phyloP scores from a whole-genome alignment of 2,797 vertebrate genomes.

The Vireo griseus region DNA sequence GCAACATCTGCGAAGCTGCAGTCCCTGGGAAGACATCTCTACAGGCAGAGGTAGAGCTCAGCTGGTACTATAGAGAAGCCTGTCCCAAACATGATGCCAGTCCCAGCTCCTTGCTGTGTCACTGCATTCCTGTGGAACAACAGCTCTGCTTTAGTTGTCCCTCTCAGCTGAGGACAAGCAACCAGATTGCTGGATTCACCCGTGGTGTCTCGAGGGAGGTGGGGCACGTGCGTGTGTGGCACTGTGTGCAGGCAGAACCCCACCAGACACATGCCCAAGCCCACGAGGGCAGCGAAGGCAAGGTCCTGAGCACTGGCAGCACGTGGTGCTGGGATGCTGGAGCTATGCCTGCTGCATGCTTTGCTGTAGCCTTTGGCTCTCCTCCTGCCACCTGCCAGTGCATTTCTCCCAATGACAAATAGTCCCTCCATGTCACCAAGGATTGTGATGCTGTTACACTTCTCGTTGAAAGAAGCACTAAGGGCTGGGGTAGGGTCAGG shows the following conservation, averaged over 20 bases:
- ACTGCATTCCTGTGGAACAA: accelerated
- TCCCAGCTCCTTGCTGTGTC: background rate
- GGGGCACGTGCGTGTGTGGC: accelerated
- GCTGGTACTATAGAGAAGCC: background rate
- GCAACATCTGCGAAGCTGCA: background rate
- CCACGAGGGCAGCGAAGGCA: accelerated
- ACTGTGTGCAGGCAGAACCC: background rate
- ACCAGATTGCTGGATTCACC: background rate
- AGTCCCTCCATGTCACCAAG: background rate
- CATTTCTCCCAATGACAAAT: background rate
- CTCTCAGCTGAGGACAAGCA: background rate
- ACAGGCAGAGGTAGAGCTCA: background rate
- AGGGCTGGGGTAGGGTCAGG: background rate
- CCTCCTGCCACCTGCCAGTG: background rate
- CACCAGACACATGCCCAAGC: accelerated
- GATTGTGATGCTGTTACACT: background rate
- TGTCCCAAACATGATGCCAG: background rate
- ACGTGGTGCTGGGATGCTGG: background rate
- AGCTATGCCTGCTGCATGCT: background rate
- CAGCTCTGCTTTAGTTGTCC: background rate
- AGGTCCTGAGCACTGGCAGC: background rate
- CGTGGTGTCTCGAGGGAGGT: accelerated
- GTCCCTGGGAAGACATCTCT: background rate
- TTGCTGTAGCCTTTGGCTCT: background rate
- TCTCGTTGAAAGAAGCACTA: background rate